Evolutionary conservation across 2,113 vertebrate genomes (phyloP).

Genomic region (Entelurus aequoreus): DNA sequence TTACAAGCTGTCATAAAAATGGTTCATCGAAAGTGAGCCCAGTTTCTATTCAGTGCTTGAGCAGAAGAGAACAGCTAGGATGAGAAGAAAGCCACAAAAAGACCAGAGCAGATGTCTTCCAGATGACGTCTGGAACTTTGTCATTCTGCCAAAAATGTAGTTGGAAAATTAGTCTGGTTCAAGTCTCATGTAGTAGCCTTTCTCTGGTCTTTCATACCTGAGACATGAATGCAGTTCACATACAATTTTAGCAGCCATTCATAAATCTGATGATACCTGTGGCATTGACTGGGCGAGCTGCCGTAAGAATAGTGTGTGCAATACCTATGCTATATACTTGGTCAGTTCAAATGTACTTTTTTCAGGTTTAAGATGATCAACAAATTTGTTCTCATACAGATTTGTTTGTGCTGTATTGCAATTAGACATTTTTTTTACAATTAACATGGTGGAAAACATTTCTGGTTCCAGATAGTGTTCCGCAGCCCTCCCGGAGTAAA

Average conservation of each 20-base stretch:
- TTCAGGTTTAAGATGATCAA: too few species aligned
- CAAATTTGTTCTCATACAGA: too few species aligned
- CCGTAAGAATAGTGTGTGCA: background rate
- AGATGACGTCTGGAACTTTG: slow-evolving; percentile 9
- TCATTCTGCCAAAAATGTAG: slow-evolving; percentile 4
- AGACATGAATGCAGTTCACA: background rate
- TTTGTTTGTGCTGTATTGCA: too few species aligned
- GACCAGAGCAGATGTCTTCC: slow-evolving; percentile 7
- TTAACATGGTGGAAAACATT: too few species aligned
- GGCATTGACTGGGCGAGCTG: background rate
- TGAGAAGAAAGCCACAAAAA: slow-evolving; percentile 1
- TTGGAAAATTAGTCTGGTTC: slow-evolving; percentile 4
- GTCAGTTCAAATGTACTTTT: too few species aligned
- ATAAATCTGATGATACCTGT: slow-evolving; percentile 18
- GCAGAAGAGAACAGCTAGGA: background rate
- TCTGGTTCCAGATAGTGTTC: too few species aligned
- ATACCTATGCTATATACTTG: too few species aligned
- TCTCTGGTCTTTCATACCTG: slow-evolving; percentile 1
- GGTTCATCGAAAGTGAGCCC: background rate
- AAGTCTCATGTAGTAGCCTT: background rate
- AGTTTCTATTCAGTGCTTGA: background rate
- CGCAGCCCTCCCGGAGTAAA: too few species aligned
- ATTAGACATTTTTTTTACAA: too few species aligned
- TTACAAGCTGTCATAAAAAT: background rate
- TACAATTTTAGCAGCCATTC: slow-evolving; percentile 10